Base-by-base conservation (phyloP, 1,140 invertebrate genomes). In the Aphidius ervi region DNA sequence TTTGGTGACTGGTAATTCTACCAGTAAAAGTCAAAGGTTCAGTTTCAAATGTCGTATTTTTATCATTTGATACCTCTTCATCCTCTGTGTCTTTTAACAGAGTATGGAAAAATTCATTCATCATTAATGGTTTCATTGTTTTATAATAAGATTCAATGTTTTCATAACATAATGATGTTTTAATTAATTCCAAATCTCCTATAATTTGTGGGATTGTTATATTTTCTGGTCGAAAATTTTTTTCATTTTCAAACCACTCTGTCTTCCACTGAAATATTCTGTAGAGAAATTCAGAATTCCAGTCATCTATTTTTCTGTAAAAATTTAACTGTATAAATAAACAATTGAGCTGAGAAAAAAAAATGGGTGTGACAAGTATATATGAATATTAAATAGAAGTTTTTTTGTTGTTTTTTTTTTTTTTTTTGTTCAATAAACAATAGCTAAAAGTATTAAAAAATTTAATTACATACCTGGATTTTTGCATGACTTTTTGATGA, bases 61-160 rank as follows among this genome's bases (percentile, higher is more conserved):
- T n/a, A 5, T 23, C 43, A 3, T 45, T 6, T 54, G 23, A 31
- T 31, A 16, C 81, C 81, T 23, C 61, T 63, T 55, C 56, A 54
- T 68, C 67, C 73, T 58, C 69, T 37, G 49, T 41, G 23, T 46
- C 42, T 9, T 16, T 42, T 5, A 40, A 40, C 5, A 40, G 5
- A 16, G 7, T 41, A 5, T 55, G 8, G 2, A n/a, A 55, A 55
- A 39, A 42, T 55, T 43, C 40, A 40, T 42, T 4, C 0, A 23
- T 55, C 40, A 55, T 6, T 6, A 42, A 43, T 8, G 53, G 6
- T 31, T 46, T 5, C 23, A 58, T 48, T 1, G 6, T 4, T 23
- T 40, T 7, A 40, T 9, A 58, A 48, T 48, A 48, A 3, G 4
- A 4, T 10, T 48, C 16, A 20, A n/a, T 10, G 2, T 9, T 48